Conservation (phyloP, 2,113 vertebrate species). For the Sorex araneus region DNA sequence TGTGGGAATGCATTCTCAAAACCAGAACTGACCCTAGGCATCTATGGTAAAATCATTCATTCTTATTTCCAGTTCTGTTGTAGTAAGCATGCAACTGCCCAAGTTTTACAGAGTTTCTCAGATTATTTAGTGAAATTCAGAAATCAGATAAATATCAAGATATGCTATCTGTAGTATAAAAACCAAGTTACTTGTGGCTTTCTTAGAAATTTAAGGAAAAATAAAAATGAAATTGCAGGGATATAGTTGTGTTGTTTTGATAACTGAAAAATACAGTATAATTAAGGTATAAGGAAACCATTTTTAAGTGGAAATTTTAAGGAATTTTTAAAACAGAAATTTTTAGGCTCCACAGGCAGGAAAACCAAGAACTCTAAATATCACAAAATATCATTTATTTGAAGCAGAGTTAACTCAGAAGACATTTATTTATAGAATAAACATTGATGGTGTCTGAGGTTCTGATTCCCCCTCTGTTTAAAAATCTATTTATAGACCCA, state of each 20-base stretch:
- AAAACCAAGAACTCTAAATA: slow-evolving; percentile 10
- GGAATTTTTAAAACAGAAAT: too few relatives aligned
- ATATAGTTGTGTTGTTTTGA: background rate
- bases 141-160: background rate
- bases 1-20: background rate
- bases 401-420: background rate
- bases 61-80: background rate
- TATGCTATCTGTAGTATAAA: slow-evolving; percentile 44
- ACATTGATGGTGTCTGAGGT: background rate
- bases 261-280: slow-evolving; percentile 17
- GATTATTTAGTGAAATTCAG: slow-evolving; percentile 5
- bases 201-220: background rate
- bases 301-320: slow-evolving; percentile 27
- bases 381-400: background rate
- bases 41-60: background rate
- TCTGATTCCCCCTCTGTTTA: background rate
- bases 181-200: background rate
- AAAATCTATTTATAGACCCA: background rate
- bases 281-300: background rate
- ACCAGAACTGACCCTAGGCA: background rate
- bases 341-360: background rate
- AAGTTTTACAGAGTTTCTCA: background rate
- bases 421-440: background rate
- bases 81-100: background rate
- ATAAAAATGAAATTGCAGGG: slow-evolving; percentile 4